These are phyloP conservation scores for Trisateles emortualis DNA, from an alignment of 2,888 invertebrate species.

Conservation along the genomic window DNA sequence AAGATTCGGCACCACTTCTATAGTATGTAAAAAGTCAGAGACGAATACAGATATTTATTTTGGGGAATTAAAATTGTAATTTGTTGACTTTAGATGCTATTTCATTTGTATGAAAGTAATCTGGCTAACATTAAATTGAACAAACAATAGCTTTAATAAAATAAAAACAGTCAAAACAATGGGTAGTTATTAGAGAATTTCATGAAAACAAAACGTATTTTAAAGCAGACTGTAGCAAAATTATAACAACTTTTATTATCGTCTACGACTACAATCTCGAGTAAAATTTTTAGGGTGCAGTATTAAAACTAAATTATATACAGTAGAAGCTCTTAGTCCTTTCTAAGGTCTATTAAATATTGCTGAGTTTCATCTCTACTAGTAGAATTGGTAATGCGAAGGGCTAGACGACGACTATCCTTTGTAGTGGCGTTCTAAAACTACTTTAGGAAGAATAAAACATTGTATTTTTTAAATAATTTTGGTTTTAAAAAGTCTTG, in stretches of 20 bases:
- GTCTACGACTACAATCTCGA: constrained; percentile 7
- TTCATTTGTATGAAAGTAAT: too few relatives aligned
- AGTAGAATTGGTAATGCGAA: constrained; percentile 33
- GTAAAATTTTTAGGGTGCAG: constrained; percentile 7
- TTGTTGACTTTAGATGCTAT: too few relatives aligned
- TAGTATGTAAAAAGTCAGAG: too few relatives aligned
- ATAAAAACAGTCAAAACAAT: not conserved
- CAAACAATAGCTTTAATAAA: not conserved
- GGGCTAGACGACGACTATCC: constrained; percentile 14
- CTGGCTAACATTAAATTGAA: not conserved
- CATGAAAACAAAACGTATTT: not conserved
- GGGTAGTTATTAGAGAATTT: not conserved
- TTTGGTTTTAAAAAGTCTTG: too few relatives aligned
- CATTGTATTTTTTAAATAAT: not conserved
- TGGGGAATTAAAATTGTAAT: too few relatives aligned
- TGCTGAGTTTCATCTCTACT: constrained; percentile 22
- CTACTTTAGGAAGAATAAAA: not conserved
- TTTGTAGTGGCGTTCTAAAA: constrained; percentile 11
- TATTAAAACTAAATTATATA: constrained; percentile 29
- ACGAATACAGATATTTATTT: too few relatives aligned
- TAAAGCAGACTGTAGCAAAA: constrained; percentile 9
- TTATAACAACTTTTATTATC: constrained; percentile 7
- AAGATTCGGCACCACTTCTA: too few relatives aligned
- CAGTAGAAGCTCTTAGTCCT: constrained; percentile 26
- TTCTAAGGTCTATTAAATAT: constrained; percentile 37